Base-by-base conservation (phyloP, 2,888 invertebrate species). In the Orthosia gracilis region DNA sequence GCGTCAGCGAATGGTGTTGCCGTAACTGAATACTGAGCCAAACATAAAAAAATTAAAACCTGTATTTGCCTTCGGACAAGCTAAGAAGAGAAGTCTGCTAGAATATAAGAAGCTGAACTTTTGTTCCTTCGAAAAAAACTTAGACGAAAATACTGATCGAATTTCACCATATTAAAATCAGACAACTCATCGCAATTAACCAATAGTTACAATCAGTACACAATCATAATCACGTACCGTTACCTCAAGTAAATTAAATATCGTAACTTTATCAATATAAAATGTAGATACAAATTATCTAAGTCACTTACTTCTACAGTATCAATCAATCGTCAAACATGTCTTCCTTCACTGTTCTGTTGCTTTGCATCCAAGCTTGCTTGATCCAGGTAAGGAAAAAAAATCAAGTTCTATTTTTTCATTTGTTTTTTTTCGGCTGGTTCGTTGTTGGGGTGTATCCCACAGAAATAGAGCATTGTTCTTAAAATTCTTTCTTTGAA, bases 281-380 rank as follows among this genome's bases (percentile, higher is more conserved):
- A 73, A 61, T 23, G 59, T 65, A 9, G 13, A 15, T 45, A 49
- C 18, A 45, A 23, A 4, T 52, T 31, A 12, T 63, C 3, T 0
- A 54, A 31, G n/a, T 70, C 76, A 59, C 49, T 75, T 54, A 61
- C 54, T 49, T 54, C 31, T 49, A 47, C 18, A 52, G 4, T 70
- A 61, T 23, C 59, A 45, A 62, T 45, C 50, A 77, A 61, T 13
- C 69, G 68, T 47, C 1, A 31, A 87, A 86, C 73, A 91, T 91
- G 90, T 84, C 86, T 76, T 74, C 89, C 69, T 88, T 89, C 74
- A 77, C 87, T 62, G 75, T 91, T 59, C 64, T 92, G 5, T 57
- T 90, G 23, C 63, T 91, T 71, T 91, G 89, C 85, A 72, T 87
- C 73, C 90, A 91, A 78, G 89, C 89, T 84, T 90, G 87, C 80